Evolutionary conservation across 2,797 vertebrate species (phyloP), one percentile per base, ranked within the genome.

Genomic region (Chelon labrosus): DNA sequence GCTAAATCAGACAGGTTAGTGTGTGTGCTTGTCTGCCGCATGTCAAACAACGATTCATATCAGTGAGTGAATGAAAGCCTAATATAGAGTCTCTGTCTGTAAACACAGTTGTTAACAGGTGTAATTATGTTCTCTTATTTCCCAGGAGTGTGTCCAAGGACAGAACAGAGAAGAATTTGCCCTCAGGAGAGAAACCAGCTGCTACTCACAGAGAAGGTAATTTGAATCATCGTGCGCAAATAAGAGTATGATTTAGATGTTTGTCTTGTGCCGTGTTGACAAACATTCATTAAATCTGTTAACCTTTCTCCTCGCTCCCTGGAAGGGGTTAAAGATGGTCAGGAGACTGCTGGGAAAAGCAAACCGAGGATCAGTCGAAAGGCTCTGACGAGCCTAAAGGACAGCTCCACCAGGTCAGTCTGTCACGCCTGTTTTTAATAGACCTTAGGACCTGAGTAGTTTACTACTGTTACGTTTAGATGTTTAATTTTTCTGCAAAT

Each of bases 361-460:
- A 92, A 87, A 78, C 88, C 90, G 7, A 88, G 58, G 69, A 86
- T 93, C 85, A 92, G 89, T 44, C 89, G 92, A 17, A 93, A 93
- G 70, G 51, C 74, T 39, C 69, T 88, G 55, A 58, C 77, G 0
- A 85, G 86, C 46, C 79, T 84, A 14, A 35, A 42, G 0, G 16
- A 10, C 1, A 62, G 64, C 55, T 80, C 88, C 31, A 10, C 70
- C 0, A 91, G 85, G 92, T 92, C 60, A 87, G 84, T 53, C n/a
- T 27, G 13, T 38, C 39, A 2, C 13, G n/a, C 7, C 13, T 41
- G 20, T 35, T 38, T 22, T 12, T 27, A 11, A 1, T 5, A 13
- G 12, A 16, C 16, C 52, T 53, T 41, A 3, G 4, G 10, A 31
- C 31, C 31, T 53, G 1, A 27, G 17, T 39, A 27, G n/a, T 50